These are phyloP conservation scores for Gorsachius goisagi DNA, from an alignment of 2,113 vertebrate genomes.

Conservation along the genomic window DNA sequence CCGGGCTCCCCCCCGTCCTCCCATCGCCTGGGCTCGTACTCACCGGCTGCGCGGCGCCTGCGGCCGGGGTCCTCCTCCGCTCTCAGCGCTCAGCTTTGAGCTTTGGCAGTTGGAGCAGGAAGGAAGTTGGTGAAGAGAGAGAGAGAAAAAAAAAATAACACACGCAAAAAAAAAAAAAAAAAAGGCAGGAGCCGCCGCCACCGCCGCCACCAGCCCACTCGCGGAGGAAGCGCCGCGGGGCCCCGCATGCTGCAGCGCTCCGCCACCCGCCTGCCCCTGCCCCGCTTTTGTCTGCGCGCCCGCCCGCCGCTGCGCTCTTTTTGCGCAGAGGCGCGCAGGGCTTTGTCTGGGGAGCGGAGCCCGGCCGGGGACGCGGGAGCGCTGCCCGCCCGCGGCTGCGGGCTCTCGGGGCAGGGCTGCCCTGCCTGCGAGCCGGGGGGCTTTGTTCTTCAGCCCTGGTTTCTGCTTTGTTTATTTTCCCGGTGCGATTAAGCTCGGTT, in stretches of 20 bases:
- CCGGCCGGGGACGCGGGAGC: neutral
- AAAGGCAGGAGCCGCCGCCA: neutral
- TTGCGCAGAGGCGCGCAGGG: neutral
- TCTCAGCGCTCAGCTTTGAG: constrained; percentile 62
- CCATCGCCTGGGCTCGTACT: neutral
- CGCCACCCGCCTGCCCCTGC: neutral
- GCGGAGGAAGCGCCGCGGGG: constrained; percentile 66
- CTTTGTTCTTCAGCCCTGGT: neutral
- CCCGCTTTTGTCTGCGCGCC: constrained; percentile 31
- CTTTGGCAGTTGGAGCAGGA: constrained; percentile 78
- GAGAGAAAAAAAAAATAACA: constrained; percentile 4
- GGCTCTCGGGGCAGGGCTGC: neutral
- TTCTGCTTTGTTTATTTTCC: neutral
- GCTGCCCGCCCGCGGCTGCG: neutral
- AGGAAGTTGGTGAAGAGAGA: constrained; percentile 71
- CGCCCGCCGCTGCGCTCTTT: neutral
- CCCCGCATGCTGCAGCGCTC: constrained; percentile 34
- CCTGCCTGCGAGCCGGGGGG: neutral
- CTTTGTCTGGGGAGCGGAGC: neutral
- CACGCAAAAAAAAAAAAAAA: neutral
- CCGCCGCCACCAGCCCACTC: constrained; percentile 33
- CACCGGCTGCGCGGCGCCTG: constrained; percentile 23
- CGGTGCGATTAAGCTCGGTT: neutral
- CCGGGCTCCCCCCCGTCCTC: neutral
- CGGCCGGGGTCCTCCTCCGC: constrained; percentile 51